phyloP scores from a whole-genome alignment of 2,888 invertebrate species.

The Falcaria lacertinaria region DNA sequence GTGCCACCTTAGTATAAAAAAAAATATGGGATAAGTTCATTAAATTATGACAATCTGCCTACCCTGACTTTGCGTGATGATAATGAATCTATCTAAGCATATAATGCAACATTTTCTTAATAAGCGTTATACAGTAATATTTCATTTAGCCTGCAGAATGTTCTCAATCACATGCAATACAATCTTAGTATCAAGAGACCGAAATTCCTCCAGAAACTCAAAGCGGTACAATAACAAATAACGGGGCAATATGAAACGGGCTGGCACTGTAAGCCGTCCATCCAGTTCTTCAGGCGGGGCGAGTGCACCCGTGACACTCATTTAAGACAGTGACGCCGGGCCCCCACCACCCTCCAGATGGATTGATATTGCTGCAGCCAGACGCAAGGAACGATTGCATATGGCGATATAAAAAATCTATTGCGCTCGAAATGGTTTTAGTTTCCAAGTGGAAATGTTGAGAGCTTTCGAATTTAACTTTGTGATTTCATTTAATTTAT shows the following conservation, averaged over 20 bases:
- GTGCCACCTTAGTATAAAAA: too few species aligned
- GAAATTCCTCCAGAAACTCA: conserved; percentile 25
- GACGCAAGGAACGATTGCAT: conserved; percentile 76
- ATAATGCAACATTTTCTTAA: too few species aligned
- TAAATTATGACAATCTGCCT: too few species aligned
- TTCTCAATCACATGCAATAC: not conserved
- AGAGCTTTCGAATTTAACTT: not conserved
- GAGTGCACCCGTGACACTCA: conserved; percentile 77
- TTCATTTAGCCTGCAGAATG: too few species aligned
- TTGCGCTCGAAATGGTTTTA: conserved; percentile 14
- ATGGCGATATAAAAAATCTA: conserved; percentile 52
- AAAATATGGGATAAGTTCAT: too few species aligned
- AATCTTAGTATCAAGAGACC: conserved; percentile 6
- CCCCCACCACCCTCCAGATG: conserved; percentile 60
- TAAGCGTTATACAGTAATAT: too few species aligned
- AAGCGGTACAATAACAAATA: conserved; percentile 61
- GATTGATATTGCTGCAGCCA: conserved; percentile 77
- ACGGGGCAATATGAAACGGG: conserved; percentile 63
- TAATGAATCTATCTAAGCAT: too few species aligned
- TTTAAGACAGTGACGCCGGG: conserved; percentile 73
- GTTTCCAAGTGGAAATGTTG: not conserved
- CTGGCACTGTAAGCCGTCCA: conserved; percentile 61
- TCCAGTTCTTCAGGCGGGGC: conserved; percentile 65
- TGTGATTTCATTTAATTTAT: not conserved
- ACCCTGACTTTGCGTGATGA: too few species aligned